Conservation (phyloP, 2,888 invertebrate genomes). For the Stegophylla sp. region DNA sequence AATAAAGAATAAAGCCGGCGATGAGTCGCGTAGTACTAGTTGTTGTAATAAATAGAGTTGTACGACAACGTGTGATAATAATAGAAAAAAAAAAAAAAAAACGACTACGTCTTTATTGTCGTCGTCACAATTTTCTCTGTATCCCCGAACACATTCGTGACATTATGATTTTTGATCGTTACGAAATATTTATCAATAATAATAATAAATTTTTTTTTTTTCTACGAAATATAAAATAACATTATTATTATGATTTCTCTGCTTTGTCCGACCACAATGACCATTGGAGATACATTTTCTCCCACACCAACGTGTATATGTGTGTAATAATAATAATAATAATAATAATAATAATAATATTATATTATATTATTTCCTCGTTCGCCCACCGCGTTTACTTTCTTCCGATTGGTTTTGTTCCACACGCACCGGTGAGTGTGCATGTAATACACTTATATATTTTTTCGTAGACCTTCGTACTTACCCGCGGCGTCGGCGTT, state of each 20-base stretch:
- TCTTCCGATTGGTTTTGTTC: constrained; percentile 47
- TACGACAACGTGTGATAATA: neutral
- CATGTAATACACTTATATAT: neutral
- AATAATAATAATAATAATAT: constrained; percentile 12
- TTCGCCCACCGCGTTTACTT: constrained; percentile 36
- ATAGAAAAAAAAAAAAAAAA: too few relatives aligned
- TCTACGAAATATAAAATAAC: constrained; percentile 13
- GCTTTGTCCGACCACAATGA: constrained; percentile 56
- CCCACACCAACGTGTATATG: constrained; percentile 18
- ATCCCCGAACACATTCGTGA: neutral
- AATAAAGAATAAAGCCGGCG: too few relatives aligned
- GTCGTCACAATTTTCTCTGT: neutral
- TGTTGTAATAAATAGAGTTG: neutral
- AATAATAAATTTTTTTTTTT: neutral
- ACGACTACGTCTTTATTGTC: neutral
- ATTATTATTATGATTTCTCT: constrained; percentile 56
- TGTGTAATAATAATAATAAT: too few relatives aligned
- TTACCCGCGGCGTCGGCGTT: neutral
- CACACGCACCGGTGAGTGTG: neutral
- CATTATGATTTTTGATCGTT: constrained; percentile 31
- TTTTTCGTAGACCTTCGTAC: neutral
- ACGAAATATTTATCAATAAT: constrained; percentile 34
- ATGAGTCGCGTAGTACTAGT: neutral
- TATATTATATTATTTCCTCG: constrained; percentile 28
- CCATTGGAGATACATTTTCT: constrained; percentile 44